Percentiles rank a stretch among this genome's conserved stretches.
These are phyloP conservation scores for Bungarus multicinctus DNA, from an alignment of 2,113 vertebrate genomes.

Conservation along the genomic window DNA sequence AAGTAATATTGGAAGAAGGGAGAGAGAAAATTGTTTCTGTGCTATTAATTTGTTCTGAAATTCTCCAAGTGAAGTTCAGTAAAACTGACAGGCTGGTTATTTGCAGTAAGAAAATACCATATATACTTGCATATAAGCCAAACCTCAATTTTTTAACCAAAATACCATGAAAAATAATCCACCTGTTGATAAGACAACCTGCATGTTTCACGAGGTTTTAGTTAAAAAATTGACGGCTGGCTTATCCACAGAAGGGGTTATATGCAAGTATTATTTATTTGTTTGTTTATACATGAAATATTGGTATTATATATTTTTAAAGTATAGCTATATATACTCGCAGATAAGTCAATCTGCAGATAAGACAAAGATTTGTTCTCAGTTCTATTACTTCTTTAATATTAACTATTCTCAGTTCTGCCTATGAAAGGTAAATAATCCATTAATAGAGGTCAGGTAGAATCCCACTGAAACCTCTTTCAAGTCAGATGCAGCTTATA, in stretches of 20 bases:
- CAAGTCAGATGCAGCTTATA: neutral
- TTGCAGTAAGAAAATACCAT: neutral
- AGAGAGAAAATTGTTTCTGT: neutral
- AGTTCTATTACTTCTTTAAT: too few relatives aligned
- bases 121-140: neutral
- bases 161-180: neutral
- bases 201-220: neutral
- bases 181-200: neutral
- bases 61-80: neutral
- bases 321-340: neutral
- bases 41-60: neutral
- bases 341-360: neutral
- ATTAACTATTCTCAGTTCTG: neutral
- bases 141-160: neutral
- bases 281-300: neutral
- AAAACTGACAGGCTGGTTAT: neutral
- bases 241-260: neutral
- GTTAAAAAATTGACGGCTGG: neutral
- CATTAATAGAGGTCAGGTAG: neutral
- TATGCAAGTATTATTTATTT: neutral
- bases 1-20: neutral
- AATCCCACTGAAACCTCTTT: neutral
- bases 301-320: neutral
- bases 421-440: neutral
- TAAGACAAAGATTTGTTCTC: neutral